Evolutionary conservation across 92 coral and sea anemone genomes (phyloP).

Genomic region (Porites cylindrica): DNA sequence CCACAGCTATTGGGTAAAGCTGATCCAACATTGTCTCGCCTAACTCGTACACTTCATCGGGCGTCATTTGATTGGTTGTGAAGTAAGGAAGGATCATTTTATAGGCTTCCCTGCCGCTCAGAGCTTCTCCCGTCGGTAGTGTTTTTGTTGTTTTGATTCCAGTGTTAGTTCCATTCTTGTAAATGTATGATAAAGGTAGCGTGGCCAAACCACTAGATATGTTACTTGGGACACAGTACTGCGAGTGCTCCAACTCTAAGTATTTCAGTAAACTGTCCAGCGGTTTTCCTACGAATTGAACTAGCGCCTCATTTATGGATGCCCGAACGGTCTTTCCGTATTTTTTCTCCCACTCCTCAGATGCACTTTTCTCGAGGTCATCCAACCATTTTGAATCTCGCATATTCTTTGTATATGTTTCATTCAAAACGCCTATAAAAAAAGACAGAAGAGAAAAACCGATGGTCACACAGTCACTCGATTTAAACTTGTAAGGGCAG

Average conservation of each 20-base stretch:
- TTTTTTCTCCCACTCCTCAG: constrained; percentile 66
- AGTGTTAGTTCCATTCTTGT: constrained; percentile 74
- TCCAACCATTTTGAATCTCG: constrained; percentile 67
- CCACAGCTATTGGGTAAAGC: constrained; percentile 86
- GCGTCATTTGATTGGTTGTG: constrained; percentile 83
- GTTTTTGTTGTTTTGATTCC: constrained; percentile 62
- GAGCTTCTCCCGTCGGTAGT: constrained; percentile 82
- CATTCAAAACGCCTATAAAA: constrained; percentile 64
- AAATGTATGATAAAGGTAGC: constrained; percentile 83
- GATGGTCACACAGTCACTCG: neutral
- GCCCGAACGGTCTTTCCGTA: constrained; percentile 56
- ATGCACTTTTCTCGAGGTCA: constrained; percentile 40
- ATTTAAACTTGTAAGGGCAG: neutral
- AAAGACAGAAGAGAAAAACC: neutral
- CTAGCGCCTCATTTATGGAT: constrained; percentile 74
- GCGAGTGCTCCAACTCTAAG: constrained; percentile 77
- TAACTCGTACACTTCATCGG: constrained; percentile 75
- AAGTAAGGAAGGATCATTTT: constrained; percentile 89
- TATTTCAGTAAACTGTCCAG: constrained; percentile 74
- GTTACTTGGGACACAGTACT: constrained; percentile 91
- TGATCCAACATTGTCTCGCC: constrained; percentile 70
- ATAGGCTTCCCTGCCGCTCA: constrained; percentile 85
- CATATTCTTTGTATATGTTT: constrained; percentile 68
- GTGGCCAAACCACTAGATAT: constrained; percentile 96
- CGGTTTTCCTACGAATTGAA: constrained; percentile 85